Evolutionary conservation across 2,113 vertebrate genomes (phyloP).

Genomic region (Rostratula benghalensis): DNA sequence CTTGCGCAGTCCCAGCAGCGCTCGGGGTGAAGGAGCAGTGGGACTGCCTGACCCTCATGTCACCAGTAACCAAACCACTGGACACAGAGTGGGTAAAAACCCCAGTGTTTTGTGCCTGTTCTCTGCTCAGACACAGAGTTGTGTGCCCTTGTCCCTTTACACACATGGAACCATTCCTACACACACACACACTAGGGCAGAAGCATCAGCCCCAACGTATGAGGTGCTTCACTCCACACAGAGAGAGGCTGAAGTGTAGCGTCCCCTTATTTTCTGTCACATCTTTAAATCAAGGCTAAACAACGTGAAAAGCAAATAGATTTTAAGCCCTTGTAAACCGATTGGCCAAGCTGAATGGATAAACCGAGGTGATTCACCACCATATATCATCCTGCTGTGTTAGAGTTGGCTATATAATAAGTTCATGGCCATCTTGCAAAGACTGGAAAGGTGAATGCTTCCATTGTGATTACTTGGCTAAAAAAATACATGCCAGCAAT

Average conservation of each 20-base stretch:
- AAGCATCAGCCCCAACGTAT: background rate
- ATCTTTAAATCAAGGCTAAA: slow-evolving; percentile 57
- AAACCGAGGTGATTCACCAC: background rate
- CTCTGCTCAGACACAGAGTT: background rate
- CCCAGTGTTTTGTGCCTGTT: background rate
- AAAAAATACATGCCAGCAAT: background rate
- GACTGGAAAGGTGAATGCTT: slow-evolving; percentile 52
- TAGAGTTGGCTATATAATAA: slow-evolving; percentile 3
- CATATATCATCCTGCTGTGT: background rate
- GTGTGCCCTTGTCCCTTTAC: background rate
- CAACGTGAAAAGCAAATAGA: slow-evolving; percentile 34
- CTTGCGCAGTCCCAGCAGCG: background rate
- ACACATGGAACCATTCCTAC: background rate
- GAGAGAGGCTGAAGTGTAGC: background rate
- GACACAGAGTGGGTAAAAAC: background rate
- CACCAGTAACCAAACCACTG: background rate
- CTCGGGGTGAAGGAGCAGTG: background rate
- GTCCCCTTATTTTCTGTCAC: slow-evolving; percentile 20
- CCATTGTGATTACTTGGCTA: slow-evolving; percentile 43
- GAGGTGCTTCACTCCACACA: background rate
- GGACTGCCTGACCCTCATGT: background rate
- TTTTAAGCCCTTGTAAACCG: slow-evolving; percentile 46
- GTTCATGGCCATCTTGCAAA: slow-evolving; percentile 48
- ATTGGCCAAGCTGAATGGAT: slow-evolving; percentile 48
- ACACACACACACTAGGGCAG: background rate